A percentile compares a stretch with the other conserved stretches of the same genome.
Conservation (phyloP, 2,113 vertebrate genomes). For the Laticauda laticaudata region DNA sequence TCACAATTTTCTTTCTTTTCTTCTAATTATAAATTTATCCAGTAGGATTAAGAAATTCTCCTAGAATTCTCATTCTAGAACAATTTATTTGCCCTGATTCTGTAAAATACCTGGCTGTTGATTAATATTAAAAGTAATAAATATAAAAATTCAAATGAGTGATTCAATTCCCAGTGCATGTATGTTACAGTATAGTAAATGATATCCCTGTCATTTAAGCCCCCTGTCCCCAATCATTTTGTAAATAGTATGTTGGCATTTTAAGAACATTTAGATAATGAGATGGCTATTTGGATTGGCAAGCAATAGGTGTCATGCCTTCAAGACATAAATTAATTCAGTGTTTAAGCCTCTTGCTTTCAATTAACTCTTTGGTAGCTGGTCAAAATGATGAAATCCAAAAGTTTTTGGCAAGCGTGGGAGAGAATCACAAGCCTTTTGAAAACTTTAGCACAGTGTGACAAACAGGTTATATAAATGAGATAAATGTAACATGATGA, state of each 20-base stretch:
- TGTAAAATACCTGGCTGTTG: background rate
- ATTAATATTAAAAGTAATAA: background rate
- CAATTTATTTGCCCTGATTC: background rate
- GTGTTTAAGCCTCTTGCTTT: background rate
- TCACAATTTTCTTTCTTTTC: background rate
- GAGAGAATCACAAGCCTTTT: background rate
- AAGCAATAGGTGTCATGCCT: background rate
- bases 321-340: background rate
- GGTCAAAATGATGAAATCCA: background rate
- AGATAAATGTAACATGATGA: background rate
- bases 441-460: background rate
- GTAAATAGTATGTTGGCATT: background rate
- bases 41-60: background rate
- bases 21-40: background rate
- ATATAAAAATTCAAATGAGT: background rate
- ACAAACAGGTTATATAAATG: constrained; percentile 19
- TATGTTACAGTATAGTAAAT: background rate
- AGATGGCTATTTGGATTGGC: background rate
- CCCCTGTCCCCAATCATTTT: background rate
- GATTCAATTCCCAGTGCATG: background rate
- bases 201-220: background rate
- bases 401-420: background rate
- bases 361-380: background rate
- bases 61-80: background rate
- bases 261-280: background rate